Conservation (phyloP, 2,113 vertebrate species). For the Pollimyrus isidori region DNA sequence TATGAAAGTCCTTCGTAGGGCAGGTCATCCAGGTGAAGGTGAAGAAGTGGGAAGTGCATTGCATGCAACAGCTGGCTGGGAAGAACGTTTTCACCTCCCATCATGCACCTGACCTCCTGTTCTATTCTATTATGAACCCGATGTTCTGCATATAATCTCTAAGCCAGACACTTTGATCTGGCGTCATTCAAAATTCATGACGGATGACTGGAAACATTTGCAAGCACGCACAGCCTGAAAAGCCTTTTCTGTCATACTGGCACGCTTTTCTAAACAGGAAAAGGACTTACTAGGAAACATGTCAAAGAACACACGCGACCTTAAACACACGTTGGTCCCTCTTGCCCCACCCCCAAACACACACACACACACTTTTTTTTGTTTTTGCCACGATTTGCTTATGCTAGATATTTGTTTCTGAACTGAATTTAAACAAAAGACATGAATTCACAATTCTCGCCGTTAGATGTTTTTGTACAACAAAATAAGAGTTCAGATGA, state of each 20-base stretch:
- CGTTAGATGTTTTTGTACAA: neutral
- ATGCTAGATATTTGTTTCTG: neutral
- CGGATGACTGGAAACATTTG: neutral
- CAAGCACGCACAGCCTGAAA: neutral
- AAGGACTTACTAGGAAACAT: neutral
- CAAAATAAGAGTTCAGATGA: neutral
- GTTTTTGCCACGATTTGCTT: neutral
- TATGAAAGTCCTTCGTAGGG: neutral
- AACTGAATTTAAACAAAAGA: neutral
- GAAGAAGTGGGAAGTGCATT: neutral
- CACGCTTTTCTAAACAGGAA: neutral
- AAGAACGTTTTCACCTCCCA: neutral
- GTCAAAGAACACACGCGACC: neutral
- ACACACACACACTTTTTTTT: neutral
- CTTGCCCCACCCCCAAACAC: neutral
- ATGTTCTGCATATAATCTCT: neutral
- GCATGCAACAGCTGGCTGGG: neutral
- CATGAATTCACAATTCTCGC: neutral
- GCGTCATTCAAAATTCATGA: neutral
- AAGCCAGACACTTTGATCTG: neutral
- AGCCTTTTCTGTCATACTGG: neutral
- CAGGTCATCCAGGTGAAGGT: neutral
- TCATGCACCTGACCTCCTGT: neutral
- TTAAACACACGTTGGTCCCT: neutral
- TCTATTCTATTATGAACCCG: neutral